Evolutionary conservation across 2,113 vertebrate genomes (phyloP).

Genomic region (Myxocyprinus asiaticus): DNA sequence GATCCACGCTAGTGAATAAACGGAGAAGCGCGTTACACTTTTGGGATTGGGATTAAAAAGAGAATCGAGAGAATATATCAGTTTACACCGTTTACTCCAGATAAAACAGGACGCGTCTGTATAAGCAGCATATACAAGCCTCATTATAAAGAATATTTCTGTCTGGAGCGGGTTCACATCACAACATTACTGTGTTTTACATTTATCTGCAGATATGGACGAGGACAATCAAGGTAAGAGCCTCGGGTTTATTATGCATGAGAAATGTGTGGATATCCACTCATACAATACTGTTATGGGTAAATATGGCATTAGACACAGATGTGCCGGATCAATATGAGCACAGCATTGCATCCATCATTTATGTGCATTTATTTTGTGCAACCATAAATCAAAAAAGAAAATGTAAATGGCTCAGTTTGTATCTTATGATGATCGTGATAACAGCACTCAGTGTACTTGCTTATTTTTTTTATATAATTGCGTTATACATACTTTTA

Average conservation of each 20-base stretch:
- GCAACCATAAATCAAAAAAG: too few species aligned
- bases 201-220: conserved; percentile 64
- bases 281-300: neutral
- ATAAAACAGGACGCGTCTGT: conserved; percentile 42
- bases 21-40: too few species aligned
- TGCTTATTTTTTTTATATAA: too few species aligned
- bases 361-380: too few species aligned
- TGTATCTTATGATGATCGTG: too few species aligned
- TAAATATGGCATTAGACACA: too few species aligned
- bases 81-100: conserved; percentile 56
- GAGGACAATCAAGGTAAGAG: conserved; percentile 75
- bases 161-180: conserved; percentile 51
- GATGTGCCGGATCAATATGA: too few species aligned
- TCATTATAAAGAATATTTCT: conserved; percentile 50
- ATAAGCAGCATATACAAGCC: conserved; percentile 58
- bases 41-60: neutral
- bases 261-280: neutral
- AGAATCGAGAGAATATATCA: conserved; percentile 8
- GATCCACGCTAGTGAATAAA: neutral
- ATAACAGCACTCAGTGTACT: too few species aligned
- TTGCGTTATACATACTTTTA: too few species aligned
- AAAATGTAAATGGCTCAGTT: too few species aligned
- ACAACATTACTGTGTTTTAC: conserved; percentile 6
- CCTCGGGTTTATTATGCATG: neutral
- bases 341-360: too few species aligned